phyloP scores from a whole-genome alignment of 2,888 invertebrate species.

The Leistus spinibarbis region DNA sequence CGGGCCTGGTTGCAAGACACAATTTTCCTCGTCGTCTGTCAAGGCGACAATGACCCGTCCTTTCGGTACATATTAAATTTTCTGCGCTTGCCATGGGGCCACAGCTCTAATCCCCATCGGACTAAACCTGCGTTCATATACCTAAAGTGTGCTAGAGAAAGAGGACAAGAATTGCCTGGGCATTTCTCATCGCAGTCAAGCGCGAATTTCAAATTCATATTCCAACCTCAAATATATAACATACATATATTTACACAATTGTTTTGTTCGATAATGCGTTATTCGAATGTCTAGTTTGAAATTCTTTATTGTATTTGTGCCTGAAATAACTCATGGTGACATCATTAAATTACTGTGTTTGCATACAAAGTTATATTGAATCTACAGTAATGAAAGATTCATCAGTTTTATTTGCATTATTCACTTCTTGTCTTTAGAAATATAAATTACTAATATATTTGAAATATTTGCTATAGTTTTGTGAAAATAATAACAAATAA shows the following conservation, averaged over 20 bases:
- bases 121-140: too few relatives aligned
- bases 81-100: background rate
- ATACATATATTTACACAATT: background rate
- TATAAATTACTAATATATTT: too few relatives aligned
- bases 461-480: too few relatives aligned
- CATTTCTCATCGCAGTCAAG: background rate
- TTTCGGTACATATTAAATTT: constrained; percentile 17
- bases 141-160: background rate
- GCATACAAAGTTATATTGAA: too few relatives aligned
- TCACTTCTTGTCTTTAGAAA: too few relatives aligned
- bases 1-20: background rate
- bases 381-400: too few relatives aligned
- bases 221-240: background rate
- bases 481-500: too few relatives aligned
- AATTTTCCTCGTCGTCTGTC: constrained; percentile 1
- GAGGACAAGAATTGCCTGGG: background rate
- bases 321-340: too few relatives aligned
- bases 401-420: too few relatives aligned
- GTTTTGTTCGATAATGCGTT: background rate
- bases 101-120: background rate
- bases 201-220: background rate
- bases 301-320: too few relatives aligned
- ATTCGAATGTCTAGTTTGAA: too few relatives aligned
- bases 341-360: too few relatives aligned
- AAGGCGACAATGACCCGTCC: constrained; percentile 9